These are phyloP conservation scores for Autographa pulchrina DNA, from an alignment of 2,888 invertebrate species.

Conservation along the genomic window DNA sequence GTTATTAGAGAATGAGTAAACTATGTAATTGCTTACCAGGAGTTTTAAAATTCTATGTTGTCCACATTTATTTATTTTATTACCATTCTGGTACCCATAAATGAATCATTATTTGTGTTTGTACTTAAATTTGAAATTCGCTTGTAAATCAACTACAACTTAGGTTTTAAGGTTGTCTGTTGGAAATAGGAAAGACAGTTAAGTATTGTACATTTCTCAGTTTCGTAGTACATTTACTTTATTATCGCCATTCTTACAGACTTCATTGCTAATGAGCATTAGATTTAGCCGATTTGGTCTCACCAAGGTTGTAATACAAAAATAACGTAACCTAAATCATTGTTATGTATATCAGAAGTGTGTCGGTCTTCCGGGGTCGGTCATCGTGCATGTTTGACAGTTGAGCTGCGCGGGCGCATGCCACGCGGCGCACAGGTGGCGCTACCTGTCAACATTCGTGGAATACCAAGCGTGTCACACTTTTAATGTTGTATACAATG, in stretches of 20 bases:
- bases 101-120: no score
- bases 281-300: background rate
- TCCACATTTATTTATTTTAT: no score
- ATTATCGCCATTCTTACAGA: no score
- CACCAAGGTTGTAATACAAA: background rate
- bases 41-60: no score
- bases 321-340: background rate
- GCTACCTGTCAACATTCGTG: slow-evolving; percentile 40
- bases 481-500: slow-evolving; percentile 3
- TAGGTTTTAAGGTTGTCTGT: no score
- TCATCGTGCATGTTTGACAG: background rate
- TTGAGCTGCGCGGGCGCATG: background rate
- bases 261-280: background rate
- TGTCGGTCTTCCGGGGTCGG: slow-evolving; percentile 32
- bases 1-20: background rate
- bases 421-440: slow-evolving; percentile 24
- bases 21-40: background rate
- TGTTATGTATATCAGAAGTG: background rate
- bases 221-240: no score
- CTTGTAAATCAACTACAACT: no score
- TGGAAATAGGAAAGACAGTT: no score
- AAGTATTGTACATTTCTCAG: no score
- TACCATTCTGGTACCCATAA: no score
- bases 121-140: no score
- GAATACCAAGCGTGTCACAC: slow-evolving; percentile 26